Evolutionary conservation across 2,797 vertebrate genomes (phyloP).

Genomic region (Trichosurus vulpecula): DNA sequence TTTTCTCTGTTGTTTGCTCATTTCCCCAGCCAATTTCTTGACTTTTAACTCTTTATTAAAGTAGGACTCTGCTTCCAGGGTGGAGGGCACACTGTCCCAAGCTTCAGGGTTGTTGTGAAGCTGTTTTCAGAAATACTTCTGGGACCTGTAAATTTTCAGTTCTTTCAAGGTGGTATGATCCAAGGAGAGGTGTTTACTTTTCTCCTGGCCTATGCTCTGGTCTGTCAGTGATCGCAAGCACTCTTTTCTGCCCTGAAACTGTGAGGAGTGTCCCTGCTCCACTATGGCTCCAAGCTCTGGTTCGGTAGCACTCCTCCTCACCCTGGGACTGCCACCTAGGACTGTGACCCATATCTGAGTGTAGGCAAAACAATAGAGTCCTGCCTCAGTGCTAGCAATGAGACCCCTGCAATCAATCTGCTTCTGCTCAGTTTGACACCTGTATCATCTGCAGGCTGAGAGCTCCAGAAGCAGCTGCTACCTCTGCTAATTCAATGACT

Average conservation of each 20-base stretch:
- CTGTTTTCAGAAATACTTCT: neutral
- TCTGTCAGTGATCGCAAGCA: neutral
- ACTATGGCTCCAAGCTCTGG: too few species aligned
- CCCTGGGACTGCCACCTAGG: neutral
- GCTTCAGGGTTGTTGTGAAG: neutral
- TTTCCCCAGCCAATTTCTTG: neutral
- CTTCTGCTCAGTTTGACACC: neutral
- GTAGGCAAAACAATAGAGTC: too few species aligned
- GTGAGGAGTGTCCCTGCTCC: neutral
- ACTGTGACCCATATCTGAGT: too few species aligned
- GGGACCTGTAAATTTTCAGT: neutral
- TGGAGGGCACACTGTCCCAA: neutral
- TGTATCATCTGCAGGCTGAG: neutral
- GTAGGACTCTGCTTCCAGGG: neutral
- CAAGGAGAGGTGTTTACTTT: neutral
- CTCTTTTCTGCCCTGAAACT: neutral
- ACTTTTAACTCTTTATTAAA: neutral
- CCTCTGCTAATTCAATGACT: too few species aligned
- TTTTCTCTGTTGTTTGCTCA: neutral
- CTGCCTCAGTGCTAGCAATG: too few species aligned
- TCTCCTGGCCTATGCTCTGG: neutral
- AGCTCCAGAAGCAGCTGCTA: neutral
- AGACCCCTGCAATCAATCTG: neutral
- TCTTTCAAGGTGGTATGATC: neutral
- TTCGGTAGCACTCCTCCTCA: neutral